phyloP scores from a whole-genome alignment of 1,140 invertebrate genomes.

The Saccostrea glomerata region DNA sequence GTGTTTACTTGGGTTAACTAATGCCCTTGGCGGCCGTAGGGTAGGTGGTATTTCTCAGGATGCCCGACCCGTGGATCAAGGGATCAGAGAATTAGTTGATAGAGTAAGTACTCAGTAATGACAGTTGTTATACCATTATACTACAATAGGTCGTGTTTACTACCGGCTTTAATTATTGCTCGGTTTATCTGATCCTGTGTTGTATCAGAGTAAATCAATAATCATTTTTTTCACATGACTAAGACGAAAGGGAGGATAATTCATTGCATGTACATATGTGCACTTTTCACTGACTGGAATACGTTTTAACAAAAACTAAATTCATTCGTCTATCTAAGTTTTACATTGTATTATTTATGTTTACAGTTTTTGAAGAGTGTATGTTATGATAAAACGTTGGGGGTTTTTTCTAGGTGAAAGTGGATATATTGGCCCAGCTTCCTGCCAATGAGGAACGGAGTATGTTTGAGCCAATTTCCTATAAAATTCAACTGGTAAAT shows the following conservation, averaged over 20 bases:
- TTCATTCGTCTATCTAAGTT: no score
- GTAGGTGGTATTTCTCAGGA: neutral
- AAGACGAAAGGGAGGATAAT: no score
- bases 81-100: neutral
- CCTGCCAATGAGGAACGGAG: neutral
- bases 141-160: neutral
- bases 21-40: neutral
- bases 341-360: no score
- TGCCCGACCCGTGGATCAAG: neutral
- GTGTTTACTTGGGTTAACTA: neutral
- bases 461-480: neutral
- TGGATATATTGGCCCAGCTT: neutral
- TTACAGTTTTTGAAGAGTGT: neutral
- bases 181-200: no score
- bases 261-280: no score
- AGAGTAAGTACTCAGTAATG: neutral
- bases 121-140: neutral
- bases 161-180: no score
- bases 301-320: no score
- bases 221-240: no score
- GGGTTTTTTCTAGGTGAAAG: neutral
- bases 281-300: no score
- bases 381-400: no score
- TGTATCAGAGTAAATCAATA: no score
- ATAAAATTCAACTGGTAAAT: neutral